A percentile compares a stretch with the other conserved stretches of the same genome.
Evolutionary conservation across 2,888 invertebrate genomes (phyloP).

Genomic region (Zygogramma bicolorata): DNA sequence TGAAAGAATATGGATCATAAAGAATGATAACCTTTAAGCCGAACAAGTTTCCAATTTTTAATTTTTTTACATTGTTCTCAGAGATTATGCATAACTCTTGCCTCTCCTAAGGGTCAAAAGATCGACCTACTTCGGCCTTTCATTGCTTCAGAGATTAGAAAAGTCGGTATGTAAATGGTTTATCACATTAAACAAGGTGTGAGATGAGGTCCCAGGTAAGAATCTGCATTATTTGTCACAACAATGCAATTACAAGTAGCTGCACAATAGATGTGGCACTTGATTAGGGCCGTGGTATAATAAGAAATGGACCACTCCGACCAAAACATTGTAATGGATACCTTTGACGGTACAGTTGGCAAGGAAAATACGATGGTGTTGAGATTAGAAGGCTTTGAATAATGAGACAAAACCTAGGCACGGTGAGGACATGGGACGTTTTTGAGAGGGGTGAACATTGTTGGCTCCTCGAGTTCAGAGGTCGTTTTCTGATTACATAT

Average conservation of each 20-base stretch:
- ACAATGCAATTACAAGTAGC: constrained; percentile 60
- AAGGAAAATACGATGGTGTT: constrained; percentile 14
- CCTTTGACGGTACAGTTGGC: constrained; percentile 26
- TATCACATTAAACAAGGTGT: constrained; percentile 55
- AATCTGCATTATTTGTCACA: constrained; percentile 49
- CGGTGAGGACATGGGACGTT: not conserved
- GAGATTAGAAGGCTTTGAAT: constrained; percentile 11
- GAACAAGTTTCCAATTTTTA: not conserved
- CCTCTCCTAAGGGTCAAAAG: not conserved
- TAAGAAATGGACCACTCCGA: constrained; percentile 54
- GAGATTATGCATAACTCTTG: not conserved
- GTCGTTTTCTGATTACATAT: too few relatives aligned
- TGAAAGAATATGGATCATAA: not conserved
- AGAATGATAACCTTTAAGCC: not conserved
- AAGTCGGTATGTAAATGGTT: constrained; percentile 56
- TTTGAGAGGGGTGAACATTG: not conserved
- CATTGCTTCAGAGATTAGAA: constrained; percentile 11
- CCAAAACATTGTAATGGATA: constrained; percentile 59
- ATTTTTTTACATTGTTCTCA: not conserved
- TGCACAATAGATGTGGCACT: constrained; percentile 56
- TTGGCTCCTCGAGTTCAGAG: too few relatives aligned
- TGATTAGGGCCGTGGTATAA: constrained; percentile 50
- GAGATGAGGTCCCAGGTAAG: constrained; percentile 50
- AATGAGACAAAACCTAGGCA: not conserved
- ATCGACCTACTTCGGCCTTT: not conserved